Conservation (phyloP, 2,797 vertebrate genomes). For the Danio aesculapii region DNA sequence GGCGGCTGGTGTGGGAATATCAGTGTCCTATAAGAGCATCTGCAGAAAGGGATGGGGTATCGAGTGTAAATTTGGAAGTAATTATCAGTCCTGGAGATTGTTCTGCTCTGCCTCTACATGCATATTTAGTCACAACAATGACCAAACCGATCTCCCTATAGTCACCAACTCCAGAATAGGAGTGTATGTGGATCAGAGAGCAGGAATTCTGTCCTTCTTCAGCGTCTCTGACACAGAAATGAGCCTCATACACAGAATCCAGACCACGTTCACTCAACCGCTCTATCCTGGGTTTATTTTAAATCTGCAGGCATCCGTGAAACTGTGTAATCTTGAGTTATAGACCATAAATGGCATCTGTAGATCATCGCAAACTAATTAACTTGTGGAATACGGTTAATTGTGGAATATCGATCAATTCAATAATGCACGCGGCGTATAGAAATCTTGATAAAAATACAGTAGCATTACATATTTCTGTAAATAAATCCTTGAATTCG, state of each 20-base stretch:
- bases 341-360: too few relatives aligned
- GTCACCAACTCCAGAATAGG: background rate
- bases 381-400: too few relatives aligned
- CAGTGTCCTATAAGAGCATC: slow-evolving; percentile 34
- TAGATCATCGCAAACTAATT: too few relatives aligned
- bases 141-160: too few relatives aligned
- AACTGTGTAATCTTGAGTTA: too few relatives aligned
- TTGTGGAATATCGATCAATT: too few relatives aligned
- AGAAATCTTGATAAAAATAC: too few relatives aligned
- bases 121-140: slow-evolving; percentile 24
- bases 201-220: slow-evolving; percentile 5
- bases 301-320: too few relatives aligned
- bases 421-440: too few relatives aligned
- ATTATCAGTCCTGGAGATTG: slow-evolving; percentile 34
- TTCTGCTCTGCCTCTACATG: background rate
- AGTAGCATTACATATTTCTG: too few relatives aligned
- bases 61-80: slow-evolving; percentile 16
- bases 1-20: background rate
- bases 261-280: background rate
- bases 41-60: slow-evolving; percentile 13
- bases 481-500: too few relatives aligned
- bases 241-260: background rate
- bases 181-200: slow-evolving; percentile 4
- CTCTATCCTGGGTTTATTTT: background rate
- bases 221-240: background rate